Base-by-base conservation (phyloP, 2,888 invertebrate genomes). In the Galeruca laticollis region DNA sequence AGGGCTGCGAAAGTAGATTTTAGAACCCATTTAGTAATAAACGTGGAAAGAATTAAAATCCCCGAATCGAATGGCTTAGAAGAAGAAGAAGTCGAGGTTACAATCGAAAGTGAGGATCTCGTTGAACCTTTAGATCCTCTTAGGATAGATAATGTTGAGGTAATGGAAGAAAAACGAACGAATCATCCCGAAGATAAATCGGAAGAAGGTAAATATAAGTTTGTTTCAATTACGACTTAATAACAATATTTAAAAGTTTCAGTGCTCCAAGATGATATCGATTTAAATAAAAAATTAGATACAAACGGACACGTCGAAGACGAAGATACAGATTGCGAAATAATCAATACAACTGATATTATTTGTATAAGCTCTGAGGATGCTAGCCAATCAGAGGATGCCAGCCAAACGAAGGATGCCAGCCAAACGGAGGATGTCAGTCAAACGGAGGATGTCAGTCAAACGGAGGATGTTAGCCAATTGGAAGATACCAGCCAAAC, bases 11-110 rank as follows among this genome's bases (percentile, higher is more conserved):
- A 26, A 52, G 5, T 6, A 11, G 40, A 59, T 2, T 52, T 59
- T 20, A 67, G 21, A 40, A 49, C 15, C 20, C 26, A 31, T 31
- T 63, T 59, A 43, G 40, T 51, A 1, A 37, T 59, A 6, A 63
- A 60, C n/a, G 15, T 63, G 33, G 51, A 63, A 18, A 20, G 49
- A 59, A 59, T 43, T 9, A 20, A 18, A 20, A 37, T 49, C 31
- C n/a, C 65, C 4, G 35, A 65, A 33, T 10, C 9, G 33, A 57
- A 20, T 18, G 33, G 11, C 13, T 2, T 37, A 60, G 9, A 11
- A 9, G 20, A n/a, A 20, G 21, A 21, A 33, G 33, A 49, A 11
- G 9, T 15, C 10, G 26, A 21, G 13, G 47, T 10, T 60, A 11
- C 20, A 13, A 40, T 21, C n/a, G 63, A 52, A 40, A 13, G 52